Conservation (phyloP, 2,797 vertebrate species). For the Poeciliopsis turneri region DNA sequence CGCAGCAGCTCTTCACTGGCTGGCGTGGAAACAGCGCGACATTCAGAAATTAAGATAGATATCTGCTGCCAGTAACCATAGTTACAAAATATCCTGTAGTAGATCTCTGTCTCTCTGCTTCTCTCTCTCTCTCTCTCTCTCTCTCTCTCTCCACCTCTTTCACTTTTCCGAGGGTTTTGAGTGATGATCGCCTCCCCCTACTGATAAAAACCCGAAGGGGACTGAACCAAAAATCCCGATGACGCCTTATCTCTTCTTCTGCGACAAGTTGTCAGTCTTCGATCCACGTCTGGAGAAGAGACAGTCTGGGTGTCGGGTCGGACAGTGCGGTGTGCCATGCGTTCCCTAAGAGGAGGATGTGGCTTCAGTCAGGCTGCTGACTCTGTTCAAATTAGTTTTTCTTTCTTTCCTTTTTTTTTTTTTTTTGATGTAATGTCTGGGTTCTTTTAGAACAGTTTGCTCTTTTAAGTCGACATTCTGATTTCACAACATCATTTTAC, state of each 20-base stretch:
- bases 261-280: not conserved
- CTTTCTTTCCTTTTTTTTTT: too few species aligned
- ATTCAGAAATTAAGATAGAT: slow-evolving; percentile 63
- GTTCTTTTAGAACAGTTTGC: not conserved
- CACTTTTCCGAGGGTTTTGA: slow-evolving; percentile 21
- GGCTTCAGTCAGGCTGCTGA: slow-evolving; percentile 17
- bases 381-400: not conserved
- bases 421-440: not conserved
- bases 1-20: slow-evolving; percentile 3
- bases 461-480: not conserved
- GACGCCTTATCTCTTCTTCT: not conserved
- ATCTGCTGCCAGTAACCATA: slow-evolving; percentile 63
- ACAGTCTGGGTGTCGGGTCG: slow-evolving; percentile 6
- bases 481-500: not conserved
- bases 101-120: not conserved
- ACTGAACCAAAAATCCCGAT: not conserved
- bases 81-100: slow-evolving; percentile 78
- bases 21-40: slow-evolving; percentile 84
- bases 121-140: slow-evolving; percentile 12
- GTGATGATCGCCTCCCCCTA: not conserved
- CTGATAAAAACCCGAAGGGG: slow-evolving; percentile 3
- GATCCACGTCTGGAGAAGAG: slow-evolving; percentile 3
- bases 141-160: not conserved
- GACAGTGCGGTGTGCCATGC: slow-evolving; percentile 1
- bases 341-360: slow-evolving; percentile 51